Conservation (phyloP, 1,140 invertebrate genomes). For the Tetraneura akinire region DNA sequence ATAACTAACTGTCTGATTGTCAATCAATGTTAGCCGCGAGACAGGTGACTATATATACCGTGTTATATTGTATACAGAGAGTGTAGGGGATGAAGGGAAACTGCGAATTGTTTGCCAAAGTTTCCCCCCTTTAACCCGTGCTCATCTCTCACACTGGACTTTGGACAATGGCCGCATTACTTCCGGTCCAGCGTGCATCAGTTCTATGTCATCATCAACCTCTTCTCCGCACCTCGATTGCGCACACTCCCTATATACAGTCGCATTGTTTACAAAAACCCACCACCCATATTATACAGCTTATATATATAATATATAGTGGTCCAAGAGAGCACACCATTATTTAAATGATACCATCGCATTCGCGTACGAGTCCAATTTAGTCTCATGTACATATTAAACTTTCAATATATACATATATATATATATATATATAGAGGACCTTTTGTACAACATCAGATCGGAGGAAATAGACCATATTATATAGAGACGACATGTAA, state of each 20-base stretch:
- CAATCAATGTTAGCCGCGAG: slow-evolving; percentile 27
- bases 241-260: not conserved
- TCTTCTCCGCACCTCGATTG: not conserved
- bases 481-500: not conserved
- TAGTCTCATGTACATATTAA: slow-evolving; percentile 35
- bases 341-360: slow-evolving; percentile 45
- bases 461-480: not conserved
- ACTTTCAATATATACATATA: slow-evolving; percentile 24
- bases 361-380: slow-evolving; percentile 38
- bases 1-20: slow-evolving; percentile 37
- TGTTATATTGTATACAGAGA: not conserved
- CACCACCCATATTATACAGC: not conserved
- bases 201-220: slow-evolving; percentile 46
- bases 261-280: slow-evolving; percentile 31
- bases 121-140: not conserved
- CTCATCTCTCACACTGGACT: slow-evolving; percentile 27
- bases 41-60: slow-evolving; percentile 41
- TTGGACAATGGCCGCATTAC: slow-evolving; percentile 50
- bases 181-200: slow-evolving; percentile 45
- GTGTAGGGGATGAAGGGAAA: not conserved
- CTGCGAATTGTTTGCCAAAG: slow-evolving; percentile 48
- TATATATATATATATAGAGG: slow-evolving; percentile 3
- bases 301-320: not conserved
- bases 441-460: not conserved
- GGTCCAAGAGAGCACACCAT: slow-evolving; percentile 33